Percentiles rank a stretch among this genome's conserved stretches.
phyloP scores from a whole-genome alignment of 2,797 vertebrate species.

The Smutsia gigantea region DNA sequence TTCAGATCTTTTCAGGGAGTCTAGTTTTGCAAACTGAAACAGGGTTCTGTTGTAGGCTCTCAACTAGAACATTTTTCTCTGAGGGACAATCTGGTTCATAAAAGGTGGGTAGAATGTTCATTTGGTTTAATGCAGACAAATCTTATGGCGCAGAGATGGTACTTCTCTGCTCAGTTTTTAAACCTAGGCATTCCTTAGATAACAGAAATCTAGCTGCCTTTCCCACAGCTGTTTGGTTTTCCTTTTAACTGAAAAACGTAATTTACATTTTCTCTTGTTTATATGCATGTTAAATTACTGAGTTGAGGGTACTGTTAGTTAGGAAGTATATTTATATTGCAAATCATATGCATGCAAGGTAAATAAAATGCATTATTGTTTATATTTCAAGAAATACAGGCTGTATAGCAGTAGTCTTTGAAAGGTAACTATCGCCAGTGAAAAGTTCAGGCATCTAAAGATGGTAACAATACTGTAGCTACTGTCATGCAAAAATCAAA shows the following conservation, averaged over 20 bases:
- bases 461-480: not conserved
- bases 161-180: not conserved
- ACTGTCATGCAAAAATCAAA: conserved; percentile 64
- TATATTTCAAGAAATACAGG: not conserved
- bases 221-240: not conserved
- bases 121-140: not conserved
- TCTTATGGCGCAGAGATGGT: too few relatives aligned
- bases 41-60: not conserved
- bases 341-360: not conserved
- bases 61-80: not conserved
- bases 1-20: not conserved
- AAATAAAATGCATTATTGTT: not conserved
- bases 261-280: not conserved
- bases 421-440: not conserved
- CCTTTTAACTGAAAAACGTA: not conserved
- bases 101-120: not conserved
- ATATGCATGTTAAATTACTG: not conserved
- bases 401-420: not conserved
- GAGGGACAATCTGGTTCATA: not conserved
- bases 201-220: not conserved
- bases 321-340: not conserved
- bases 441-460: not conserved
- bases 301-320: not conserved
- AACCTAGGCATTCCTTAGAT: not conserved
- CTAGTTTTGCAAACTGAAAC: not conserved